phyloP scores from a whole-genome alignment of 2,888 invertebrate species.

The Tyria jacobaeae region DNA sequence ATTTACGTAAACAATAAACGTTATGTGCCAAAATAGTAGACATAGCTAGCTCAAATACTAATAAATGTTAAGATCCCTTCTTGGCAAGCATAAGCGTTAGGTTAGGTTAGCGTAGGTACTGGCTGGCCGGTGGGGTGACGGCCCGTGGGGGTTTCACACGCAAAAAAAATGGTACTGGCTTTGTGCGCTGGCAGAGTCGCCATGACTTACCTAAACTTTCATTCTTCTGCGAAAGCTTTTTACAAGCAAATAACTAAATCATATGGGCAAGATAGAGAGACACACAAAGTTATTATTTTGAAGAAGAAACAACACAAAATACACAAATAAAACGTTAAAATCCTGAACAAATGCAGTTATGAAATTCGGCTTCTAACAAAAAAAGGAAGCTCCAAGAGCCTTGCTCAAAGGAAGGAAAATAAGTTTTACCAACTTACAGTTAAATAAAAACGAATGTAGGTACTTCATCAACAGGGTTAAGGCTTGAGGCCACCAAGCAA shows the following conservation, averaged over 20 bases:
- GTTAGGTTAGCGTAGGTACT: conserved; percentile 22
- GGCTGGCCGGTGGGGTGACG: too few species aligned
- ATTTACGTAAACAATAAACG: background rate
- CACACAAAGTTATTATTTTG: too few species aligned
- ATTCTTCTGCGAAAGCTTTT: too few species aligned
- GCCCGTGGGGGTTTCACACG: too few species aligned
- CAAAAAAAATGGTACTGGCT: too few species aligned
- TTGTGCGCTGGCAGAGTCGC: conserved; percentile 21
- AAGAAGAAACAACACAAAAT: background rate
- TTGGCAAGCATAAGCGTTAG: conserved; percentile 33
- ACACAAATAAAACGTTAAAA: background rate
- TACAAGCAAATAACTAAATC: too few species aligned
- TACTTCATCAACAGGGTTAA: background rate
- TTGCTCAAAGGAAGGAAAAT: background rate
- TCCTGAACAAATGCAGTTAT: background rate
- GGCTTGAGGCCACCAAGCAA: conserved; percentile 5
- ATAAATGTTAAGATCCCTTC: conserved; percentile 41
- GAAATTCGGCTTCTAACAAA: background rate
- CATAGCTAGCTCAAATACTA: conserved; percentile 47
- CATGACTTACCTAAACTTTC: conserved; percentile 6
- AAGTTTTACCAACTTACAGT: background rate
- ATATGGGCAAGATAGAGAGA: too few species aligned
- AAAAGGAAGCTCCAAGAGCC: background rate
- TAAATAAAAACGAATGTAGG: background rate
- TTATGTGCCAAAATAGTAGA: conserved; percentile 31